phyloP scores from a whole-genome alignment of 2,797 vertebrate species.

The Sphenopsis melanotis region DNA sequence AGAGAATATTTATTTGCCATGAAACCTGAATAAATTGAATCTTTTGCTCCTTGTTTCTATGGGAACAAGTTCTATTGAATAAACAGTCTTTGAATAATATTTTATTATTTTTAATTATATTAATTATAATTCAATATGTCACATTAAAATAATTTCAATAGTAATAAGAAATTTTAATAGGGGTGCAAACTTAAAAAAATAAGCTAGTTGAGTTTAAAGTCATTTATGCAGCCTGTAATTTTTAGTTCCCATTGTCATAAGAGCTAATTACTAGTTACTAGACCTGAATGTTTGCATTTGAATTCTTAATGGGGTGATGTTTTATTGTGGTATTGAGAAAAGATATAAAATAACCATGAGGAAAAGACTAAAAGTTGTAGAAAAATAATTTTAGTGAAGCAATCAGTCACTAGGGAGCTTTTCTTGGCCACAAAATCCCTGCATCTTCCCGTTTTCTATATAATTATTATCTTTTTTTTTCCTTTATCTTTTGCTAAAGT shows the following conservation, averaged over 20 bases:
- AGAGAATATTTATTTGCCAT: conserved; percentile 14
- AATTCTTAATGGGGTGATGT: not conserved
- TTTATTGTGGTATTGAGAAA: not conserved
- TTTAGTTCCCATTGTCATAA: conserved; percentile 6
- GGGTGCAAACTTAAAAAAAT: not conserved
- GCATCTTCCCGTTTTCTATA: not conserved
- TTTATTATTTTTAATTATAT: conserved; percentile 59
- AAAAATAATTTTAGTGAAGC: not conserved
- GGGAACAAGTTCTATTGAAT: conserved; percentile 46
- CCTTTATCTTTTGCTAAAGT: not conserved
- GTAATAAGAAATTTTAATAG: conserved; percentile 45
- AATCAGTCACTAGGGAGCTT: not conserved
- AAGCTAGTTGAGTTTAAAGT: conserved; percentile 8
- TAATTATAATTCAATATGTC: conserved; percentile 61
- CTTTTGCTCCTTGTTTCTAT: conserved; percentile 41
- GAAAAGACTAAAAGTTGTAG: not conserved
- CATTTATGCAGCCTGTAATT: conserved; percentile 33
- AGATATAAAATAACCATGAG: not conserved
- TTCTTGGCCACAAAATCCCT: not conserved
- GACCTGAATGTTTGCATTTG: not conserved
- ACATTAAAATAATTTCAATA: conserved; percentile 57
- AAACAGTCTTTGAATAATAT: conserved; percentile 50
- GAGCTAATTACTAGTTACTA: conserved; percentile 33
- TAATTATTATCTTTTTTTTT: not conserved
- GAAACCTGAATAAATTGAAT: conserved; percentile 38